Percentiles rank a stretch among this genome's conserved stretches.
These are phyloP conservation scores for Galerucella pusilla DNA, from an alignment of 2,888 invertebrate genomes.

Conservation along the genomic window DNA sequence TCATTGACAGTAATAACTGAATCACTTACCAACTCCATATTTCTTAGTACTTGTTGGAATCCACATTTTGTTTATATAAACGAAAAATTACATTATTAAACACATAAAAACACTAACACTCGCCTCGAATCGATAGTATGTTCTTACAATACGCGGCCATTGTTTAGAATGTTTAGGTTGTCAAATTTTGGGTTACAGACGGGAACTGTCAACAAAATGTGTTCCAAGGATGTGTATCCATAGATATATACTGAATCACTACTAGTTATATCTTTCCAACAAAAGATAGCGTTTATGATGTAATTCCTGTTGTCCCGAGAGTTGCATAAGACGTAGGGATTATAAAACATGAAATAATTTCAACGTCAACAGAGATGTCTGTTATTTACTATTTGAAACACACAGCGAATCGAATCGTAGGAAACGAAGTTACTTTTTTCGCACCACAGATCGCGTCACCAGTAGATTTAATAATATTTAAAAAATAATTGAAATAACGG, in stretches of 20 bases:
- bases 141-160: slow-evolving; percentile 60
- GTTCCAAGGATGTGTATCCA: too few relatives aligned
- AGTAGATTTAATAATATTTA: too few relatives aligned
- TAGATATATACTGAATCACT: not conserved
- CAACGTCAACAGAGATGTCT: too few relatives aligned
- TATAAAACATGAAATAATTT: too few relatives aligned
- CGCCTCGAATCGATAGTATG: slow-evolving; percentile 60
- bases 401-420: too few relatives aligned
- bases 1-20: slow-evolving; percentile 37
- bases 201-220: slow-evolving; percentile 20
- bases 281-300: slow-evolving; percentile 16
- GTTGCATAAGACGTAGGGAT: slow-evolving; percentile 2
- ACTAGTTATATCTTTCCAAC: not conserved
- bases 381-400: too few relatives aligned
- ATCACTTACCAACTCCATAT: slow-evolving; percentile 78
- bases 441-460: too few relatives aligned
- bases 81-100: slow-evolving; percentile 49
- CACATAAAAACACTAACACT: slow-evolving; percentile 51
- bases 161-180: slow-evolving; percentile 55
- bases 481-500: too few relatives aligned
- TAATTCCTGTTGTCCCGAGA: not conserved
- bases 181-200: slow-evolving; percentile 45
- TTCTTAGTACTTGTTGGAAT: slow-evolving; percentile 78
- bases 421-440: too few relatives aligned
- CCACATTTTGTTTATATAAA: slow-evolving; percentile 70